These are phyloP conservation scores for Phoxinus dragarum DNA, from an alignment of 2,797 vertebrate genomes.

Conservation along the genomic window DNA sequence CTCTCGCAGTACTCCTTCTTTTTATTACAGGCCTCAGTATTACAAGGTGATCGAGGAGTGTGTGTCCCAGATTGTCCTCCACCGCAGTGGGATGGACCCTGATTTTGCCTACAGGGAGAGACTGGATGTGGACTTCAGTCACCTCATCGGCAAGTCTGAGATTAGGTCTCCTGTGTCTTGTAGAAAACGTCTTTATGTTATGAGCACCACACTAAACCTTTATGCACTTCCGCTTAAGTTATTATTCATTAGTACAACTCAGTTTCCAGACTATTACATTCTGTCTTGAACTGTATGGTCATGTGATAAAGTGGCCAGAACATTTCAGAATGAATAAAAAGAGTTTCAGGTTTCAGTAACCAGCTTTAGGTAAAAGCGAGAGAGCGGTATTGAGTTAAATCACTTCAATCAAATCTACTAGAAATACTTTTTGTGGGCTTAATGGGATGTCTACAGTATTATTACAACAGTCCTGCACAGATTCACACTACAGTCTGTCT, in stretches of 20 bases:
- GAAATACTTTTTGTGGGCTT: conserved; percentile 25
- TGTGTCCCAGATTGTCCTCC: conserved; percentile 93
- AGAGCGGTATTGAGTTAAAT: conserved; percentile 24
- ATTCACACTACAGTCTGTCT: conserved; percentile 13
- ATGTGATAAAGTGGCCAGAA: conserved; percentile 26
- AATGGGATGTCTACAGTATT: conserved; percentile 23
- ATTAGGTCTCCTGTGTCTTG: background rate
- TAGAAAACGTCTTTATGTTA: background rate
- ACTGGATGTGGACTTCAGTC: conserved; percentile 91
- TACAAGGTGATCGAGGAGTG: conserved; percentile 98
- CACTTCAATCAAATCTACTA: conserved; percentile 3
- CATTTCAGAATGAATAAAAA: conserved; percentile 28
- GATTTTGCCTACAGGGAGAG: conserved; percentile 93
- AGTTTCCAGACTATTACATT: conserved; percentile 30
- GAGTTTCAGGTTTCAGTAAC: conserved; percentile 35
- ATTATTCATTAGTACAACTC: conserved; percentile 20
- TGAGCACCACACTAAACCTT: conserved; percentile 5
- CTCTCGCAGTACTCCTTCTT: conserved; percentile 4
- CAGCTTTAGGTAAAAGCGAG: conserved; percentile 40
- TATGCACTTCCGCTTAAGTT: conserved; percentile 13
- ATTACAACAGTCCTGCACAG: conserved; percentile 20
- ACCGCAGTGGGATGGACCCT: conserved; percentile 93
- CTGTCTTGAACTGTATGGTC: conserved; percentile 13
- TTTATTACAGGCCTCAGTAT: conserved; percentile 89
- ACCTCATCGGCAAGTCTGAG: conserved; percentile 86